Base-by-base conservation (phyloP, 2,113 vertebrate genomes). In the Heterochromis multidens region DNA sequence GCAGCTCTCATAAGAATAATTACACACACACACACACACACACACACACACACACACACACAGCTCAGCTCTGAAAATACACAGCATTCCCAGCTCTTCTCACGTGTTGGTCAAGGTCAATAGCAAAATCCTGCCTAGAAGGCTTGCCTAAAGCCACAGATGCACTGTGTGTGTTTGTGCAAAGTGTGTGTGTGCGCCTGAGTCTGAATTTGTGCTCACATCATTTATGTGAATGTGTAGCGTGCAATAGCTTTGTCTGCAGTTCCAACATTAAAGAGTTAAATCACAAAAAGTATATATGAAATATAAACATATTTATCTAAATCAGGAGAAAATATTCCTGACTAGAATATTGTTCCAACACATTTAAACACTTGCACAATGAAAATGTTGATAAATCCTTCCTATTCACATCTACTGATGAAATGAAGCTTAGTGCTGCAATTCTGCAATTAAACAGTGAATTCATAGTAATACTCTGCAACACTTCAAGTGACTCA, bases 1-100 rank as follows among this genome's bases (percentile, higher is more conserved):
- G 88, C 62, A 90, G 91, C 88, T 65, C 90, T 93, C 88, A 93
- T 93, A 92, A 92, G 82, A 85, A 93, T 91, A 91, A 94, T 91
- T 87, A 85, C 79, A 89, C 70, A 88, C 85, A 89, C 70, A 84
- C 77, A 81, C 58, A 84, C 81, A 70, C 58, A 82, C 80, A 79
- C 88, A 84, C 82, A 84, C 62, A 77, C 67, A 74, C 81, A 80
- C 72, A 72, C 77, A 74, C 56, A 84, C 49, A 80, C 79, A 82
- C 74, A 63, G 43, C 67, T 58, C 84, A 63, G 56, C 54, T 83
- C 43, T 79, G 29, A 76, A 86, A 81, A 87, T 12, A 19, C 77
- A 78, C 57, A 60, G 19, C 23, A 31, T 27, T 62, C 74, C 60
- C 63, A 79, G 67, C 52, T 79, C 76, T 56, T 85, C 81, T 59